A percentile compares a stretch with the other conserved stretches of the same genome.
Conservation (phyloP, 1,140 invertebrate species). For the Aplysia californica region DNA sequence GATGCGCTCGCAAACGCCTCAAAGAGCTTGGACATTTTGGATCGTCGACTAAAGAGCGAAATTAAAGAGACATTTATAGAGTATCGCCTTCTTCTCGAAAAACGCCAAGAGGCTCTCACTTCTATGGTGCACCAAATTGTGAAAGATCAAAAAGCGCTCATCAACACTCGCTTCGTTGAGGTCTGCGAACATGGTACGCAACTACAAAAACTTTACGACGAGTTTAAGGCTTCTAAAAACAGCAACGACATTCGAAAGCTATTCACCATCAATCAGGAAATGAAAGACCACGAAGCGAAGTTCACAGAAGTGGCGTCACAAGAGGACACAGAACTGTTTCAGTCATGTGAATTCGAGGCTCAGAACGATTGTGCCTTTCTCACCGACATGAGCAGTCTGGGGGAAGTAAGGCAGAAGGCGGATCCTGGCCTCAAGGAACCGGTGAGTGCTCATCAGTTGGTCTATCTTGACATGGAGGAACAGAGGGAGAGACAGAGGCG, state of each 20-base stretch:
- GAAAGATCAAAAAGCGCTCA: constrained; percentile 52
- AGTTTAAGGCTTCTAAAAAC: constrained; percentile 47
- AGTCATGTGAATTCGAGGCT: constrained; percentile 49
- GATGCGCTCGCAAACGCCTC: constrained; percentile 56
- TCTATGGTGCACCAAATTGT: constrained; percentile 47
- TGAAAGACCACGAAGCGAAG: constrained; percentile 47
- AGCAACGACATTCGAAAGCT: constrained; percentile 54
- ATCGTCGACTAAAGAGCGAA: constrained; percentile 48
- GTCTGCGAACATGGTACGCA: constrained; percentile 52
- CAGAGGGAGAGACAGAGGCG: constrained; percentile 25
- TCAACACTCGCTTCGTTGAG: constrained; percentile 52
- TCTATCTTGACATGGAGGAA: constrained; percentile 49
- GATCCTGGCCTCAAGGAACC: constrained; percentile 50
- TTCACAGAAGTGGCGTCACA: constrained; percentile 43
- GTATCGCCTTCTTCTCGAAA: constrained; percentile 56
- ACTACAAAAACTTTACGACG: constrained; percentile 55
- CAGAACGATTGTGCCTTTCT: constrained; percentile 50
- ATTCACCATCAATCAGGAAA: constrained; percentile 54
- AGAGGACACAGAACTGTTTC: constrained; percentile 54
- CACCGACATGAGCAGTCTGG: constrained; percentile 55
- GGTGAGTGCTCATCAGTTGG: constrained; percentile 50
- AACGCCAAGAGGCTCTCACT: constrained; percentile 53
- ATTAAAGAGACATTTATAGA: constrained; percentile 64
- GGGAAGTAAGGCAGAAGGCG: constrained; percentile 44
- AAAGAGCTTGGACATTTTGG: constrained; percentile 57